Evolutionary conservation across 1,140 invertebrate genomes (phyloP), one percentile per base, ranked within the genome.

Genomic region (Oncopeltus fasciatus): DNA sequence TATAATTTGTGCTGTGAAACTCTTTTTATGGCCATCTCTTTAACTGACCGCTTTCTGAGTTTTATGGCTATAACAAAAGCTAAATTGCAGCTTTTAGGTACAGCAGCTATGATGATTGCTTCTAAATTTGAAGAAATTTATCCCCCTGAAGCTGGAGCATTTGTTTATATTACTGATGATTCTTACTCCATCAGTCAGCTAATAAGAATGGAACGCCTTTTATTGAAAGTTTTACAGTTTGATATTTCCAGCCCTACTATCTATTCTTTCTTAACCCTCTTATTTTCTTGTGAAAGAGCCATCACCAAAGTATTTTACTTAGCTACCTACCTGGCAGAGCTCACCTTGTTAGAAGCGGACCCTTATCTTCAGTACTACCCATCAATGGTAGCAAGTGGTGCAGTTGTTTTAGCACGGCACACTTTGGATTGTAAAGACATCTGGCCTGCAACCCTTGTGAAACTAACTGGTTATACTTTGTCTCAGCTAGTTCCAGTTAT

Each of bases 61-160:
- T 85, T 87, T 67, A 95, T 97, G 92, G 90, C 90, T 65, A 92
- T 98, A 8, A 82, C 92, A 20, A 78, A 91, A 67, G 83, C 83
- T 9, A 96, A 97, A 74, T 76, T 98, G 56, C 95, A 98, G 75
- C 77, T 98, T 38, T 88, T 97, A 67, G 95, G 94, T 53, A 94
- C 94, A 14, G 90, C 94, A 59, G 88, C 91, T 58, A 92, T 97
- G 83, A 93, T 95, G 70, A 87, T 97, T 75, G 93, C 94, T 70
- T 79, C 90, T 44, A 98, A 98, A 85, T 97, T 93, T 71, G 93
- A 97, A 77, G 94, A 98, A 76, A 92, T 96, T 69, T 92, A 93
- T 72, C 90, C 92, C n/a, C 93, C 93, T 65, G 90, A 93, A 71
- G 84, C 95, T 63, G 80, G 82, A 9, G 94, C 97, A 78, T 96